Base-by-base conservation (phyloP, 2,888 invertebrate genomes). In the Leptinotarsa rubiginosa region DNA sequence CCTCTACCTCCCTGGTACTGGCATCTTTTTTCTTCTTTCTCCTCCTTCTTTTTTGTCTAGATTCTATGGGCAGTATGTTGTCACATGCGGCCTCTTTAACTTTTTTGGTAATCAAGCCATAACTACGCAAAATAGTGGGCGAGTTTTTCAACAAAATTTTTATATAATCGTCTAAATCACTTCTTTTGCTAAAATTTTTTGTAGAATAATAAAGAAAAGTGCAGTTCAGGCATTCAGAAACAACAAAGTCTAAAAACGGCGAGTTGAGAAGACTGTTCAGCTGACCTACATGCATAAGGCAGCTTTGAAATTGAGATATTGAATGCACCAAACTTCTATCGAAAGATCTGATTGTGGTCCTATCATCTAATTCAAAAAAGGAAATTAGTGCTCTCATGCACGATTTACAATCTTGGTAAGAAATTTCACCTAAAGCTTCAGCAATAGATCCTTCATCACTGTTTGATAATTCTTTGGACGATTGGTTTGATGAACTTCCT, bases 181-280 rank as follows among this genome's bases (percentile, higher is more conserved):
- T 79, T 69, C 84, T 75, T 80, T 85, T 84, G 75, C 90, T 91
- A 65, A 95, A 88, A 86, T 92, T 91, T 47, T 87, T 87, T 73
- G 92, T 92, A 41, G 93, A 87, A 88, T 95, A 95, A 82, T 95
- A 95, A 1, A 94, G 85, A 86, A 95, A 92, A 0, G 94, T 93
- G 0, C 95, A 95, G 86, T 94, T 93, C 79, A 91, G 94, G 76
- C 91, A 88, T 81, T 91, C 91, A n/a, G 90, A 90, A 82, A 93
- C 89, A 50, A 88, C 87, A 52, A 91, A 89, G 78, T 88, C 86
- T 50, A 89, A 84, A 82, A 91, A 92, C 0, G 93, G 93, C 72
- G 86, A 88, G 72, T 90, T 88, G 68, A 95, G 89, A 56, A 95
- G 83, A 1, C 88, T 88, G 87, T 95, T 95, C 13, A 96, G 86